Conservation (phyloP, 1,140 invertebrate species). For the Zaprionus africanus region DNA sequence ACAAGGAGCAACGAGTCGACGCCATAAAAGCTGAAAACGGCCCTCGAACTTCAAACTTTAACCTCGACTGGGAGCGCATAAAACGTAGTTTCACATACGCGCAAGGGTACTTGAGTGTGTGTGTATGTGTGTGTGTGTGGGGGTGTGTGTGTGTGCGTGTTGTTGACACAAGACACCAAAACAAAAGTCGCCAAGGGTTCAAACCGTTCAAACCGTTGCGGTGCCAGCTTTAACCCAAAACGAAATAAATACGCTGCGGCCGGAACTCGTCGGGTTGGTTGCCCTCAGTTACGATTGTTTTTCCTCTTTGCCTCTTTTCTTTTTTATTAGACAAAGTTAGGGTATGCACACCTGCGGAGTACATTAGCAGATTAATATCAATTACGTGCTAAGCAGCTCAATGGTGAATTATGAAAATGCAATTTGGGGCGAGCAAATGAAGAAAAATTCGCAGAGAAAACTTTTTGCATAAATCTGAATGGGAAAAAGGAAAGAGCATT, state of each 20-base stretch:
- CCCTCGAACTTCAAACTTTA: conserved; percentile 72
- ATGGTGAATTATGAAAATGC: neutral
- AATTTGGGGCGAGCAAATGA: neutral
- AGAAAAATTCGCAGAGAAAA: neutral
- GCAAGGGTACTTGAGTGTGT: neutral
- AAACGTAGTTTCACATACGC: conserved; percentile 25
- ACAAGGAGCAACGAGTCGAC: conserved; percentile 23
- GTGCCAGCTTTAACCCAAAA: conserved; percentile 20
- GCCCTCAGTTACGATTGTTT: conserved; percentile 43
- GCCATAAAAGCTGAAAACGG: conserved; percentile 57
- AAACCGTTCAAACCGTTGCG: conserved; percentile 17
- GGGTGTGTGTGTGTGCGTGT: neutral
- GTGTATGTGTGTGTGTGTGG: neutral
- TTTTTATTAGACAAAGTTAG: conserved; percentile 22
- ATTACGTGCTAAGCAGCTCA: neutral
- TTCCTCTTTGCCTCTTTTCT: conserved; percentile 7
- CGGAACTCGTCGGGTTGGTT: conserved; percentile 25
- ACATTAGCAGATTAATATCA: neutral
- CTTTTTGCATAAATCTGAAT: neutral
- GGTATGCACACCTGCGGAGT: conserved; percentile 6
- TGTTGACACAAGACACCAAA: conserved; percentile 20
- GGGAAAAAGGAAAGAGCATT: neutral
- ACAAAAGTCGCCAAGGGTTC: conserved; percentile 33
- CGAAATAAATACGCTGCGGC: conserved; percentile 36
- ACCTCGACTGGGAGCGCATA: conserved; percentile 41